Percentiles rank a stretch among this genome's conserved stretches.
Conservation (phyloP, 2,888 invertebrate species). For the Yponomeuta sedellus region DNA sequence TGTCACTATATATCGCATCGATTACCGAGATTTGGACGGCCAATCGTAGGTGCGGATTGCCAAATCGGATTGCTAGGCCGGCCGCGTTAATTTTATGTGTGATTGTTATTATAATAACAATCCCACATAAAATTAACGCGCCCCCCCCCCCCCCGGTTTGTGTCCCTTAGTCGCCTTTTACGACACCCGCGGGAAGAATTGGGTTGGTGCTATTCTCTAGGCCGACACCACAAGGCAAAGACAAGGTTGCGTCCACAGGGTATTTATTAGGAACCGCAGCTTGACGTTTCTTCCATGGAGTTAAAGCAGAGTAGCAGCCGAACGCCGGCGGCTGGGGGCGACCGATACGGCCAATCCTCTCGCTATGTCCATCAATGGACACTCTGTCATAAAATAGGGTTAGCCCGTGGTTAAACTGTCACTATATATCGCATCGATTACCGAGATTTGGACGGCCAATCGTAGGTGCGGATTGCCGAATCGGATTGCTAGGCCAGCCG, state of each 20-base stretch:
- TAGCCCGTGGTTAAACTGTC: slow-evolving; percentile 26
- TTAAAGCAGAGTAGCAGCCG: not conserved
- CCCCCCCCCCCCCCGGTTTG: too few relatives aligned
- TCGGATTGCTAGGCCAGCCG: not conserved
- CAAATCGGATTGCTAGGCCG: not conserved
- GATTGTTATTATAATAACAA: not conserved
- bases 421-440: slow-evolving; percentile 18
- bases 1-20: slow-evolving; percentile 18
- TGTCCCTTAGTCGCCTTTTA: too few relatives aligned
- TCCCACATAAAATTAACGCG: too few relatives aligned
- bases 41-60: slow-evolving; percentile 1
- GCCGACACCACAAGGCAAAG: too few relatives aligned
- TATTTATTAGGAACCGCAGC: too few relatives aligned
- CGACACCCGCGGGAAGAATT: too few relatives aligned
- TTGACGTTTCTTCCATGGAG: too few relatives aligned
- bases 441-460: slow-evolving; percentile 12
- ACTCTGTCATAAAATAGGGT: slow-evolving; percentile 35
- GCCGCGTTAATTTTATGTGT: not conserved
- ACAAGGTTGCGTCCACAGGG: too few relatives aligned
- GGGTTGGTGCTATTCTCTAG: too few relatives aligned
- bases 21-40: slow-evolving; percentile 13
- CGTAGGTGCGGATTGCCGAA: not conserved
- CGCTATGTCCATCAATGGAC: slow-evolving; percentile 34
- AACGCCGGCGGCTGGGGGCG: slow-evolving; percentile 26
- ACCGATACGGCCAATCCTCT: slow-evolving; percentile 36